These are phyloP conservation scores for Bicyclus anynana DNA, from an alignment of 1,140 invertebrate genomes.

Conservation along the genomic window DNA sequence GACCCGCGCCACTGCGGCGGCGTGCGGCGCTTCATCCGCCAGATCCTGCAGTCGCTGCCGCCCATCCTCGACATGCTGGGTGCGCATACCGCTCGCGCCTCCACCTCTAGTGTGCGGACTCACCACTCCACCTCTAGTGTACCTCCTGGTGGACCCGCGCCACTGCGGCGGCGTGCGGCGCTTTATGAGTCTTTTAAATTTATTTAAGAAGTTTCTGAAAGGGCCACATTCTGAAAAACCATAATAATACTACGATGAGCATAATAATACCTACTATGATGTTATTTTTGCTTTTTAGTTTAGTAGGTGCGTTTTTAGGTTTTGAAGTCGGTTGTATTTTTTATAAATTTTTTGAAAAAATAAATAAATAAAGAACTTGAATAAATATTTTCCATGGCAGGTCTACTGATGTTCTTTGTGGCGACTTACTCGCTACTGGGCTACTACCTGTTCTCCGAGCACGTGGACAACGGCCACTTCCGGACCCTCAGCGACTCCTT, in stretches of 20 bases:
- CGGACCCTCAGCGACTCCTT: constrained; percentile 88
- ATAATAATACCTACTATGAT: too few species aligned
- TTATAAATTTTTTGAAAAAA: too few species aligned
- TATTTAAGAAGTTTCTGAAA: too few species aligned
- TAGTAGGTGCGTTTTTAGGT: too few species aligned
- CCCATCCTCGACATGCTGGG: constrained; percentile 93
- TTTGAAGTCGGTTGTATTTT: too few species aligned
- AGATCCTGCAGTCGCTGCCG: constrained; percentile 90
- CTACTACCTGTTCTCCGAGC: constrained; percentile 88
- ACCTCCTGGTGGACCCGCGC: constrained; percentile 91
- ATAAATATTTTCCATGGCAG: constrained; percentile 43
- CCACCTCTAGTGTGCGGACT: too few species aligned
- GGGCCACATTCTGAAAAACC: too few species aligned
- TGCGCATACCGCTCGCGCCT: too few species aligned
- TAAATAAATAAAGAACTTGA: too few species aligned
- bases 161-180: constrained; percentile 87
- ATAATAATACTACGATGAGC: too few species aligned
- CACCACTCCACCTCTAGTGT: constrained; percentile 92
- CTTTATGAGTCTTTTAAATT: too few species aligned
- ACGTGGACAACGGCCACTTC: constrained; percentile 88
- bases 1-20: constrained; percentile 91
- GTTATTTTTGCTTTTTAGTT: too few species aligned
- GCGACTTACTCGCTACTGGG: constrained; percentile 88
- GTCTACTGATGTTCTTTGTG: constrained; percentile 91
- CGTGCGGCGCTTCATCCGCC: constrained; percentile 84